Conservation (phyloP, 2,888 invertebrate genomes). For the Aelia acuminata region DNA sequence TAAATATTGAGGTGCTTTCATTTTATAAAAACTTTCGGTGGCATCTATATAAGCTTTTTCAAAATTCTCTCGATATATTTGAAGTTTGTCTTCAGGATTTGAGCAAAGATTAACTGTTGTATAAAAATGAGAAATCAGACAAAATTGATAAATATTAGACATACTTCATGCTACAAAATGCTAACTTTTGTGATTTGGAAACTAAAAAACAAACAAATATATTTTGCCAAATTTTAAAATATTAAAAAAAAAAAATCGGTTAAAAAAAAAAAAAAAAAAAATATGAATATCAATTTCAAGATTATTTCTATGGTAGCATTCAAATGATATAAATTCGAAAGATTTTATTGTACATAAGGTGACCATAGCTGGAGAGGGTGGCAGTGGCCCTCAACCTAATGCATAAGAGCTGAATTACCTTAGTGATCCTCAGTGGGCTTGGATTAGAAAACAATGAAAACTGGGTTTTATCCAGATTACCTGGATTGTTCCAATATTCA, state of each 20-base stretch:
- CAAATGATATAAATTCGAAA: too few relatives aligned
- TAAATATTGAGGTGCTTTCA: conserved; percentile 93
- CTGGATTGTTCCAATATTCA: neutral
- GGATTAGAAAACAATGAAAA: too few relatives aligned
- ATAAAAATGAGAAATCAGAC: conserved; percentile 63
- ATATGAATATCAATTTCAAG: neutral
- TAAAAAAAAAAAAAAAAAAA: too few relatives aligned
- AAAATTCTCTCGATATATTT: conserved; percentile 96
- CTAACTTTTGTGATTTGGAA: neutral
- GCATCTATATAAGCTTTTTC: conserved; percentile 96
- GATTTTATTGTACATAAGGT: too few relatives aligned
- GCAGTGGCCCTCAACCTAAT: too few relatives aligned
- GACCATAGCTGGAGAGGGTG: too few relatives aligned
- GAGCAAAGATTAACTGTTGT: conserved; percentile 93
- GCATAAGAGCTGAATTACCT: too few relatives aligned
- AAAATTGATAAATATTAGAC: neutral
- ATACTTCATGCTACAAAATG: neutral
- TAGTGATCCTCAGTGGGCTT: too few relatives aligned
- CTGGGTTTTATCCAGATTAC: neutral
- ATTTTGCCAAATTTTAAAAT: too few relatives aligned
- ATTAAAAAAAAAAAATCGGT: too few relatives aligned
- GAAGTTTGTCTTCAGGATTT: conserved; percentile 90
- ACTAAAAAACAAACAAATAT: too few relatives aligned
- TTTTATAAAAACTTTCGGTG: conserved; percentile 91
- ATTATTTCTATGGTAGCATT: neutral